Evolutionary conservation across 2,113 vertebrate genomes (phyloP), one percentile per base, ranked within the genome.

Genomic region (Hippocampus guttulatus): DNA sequence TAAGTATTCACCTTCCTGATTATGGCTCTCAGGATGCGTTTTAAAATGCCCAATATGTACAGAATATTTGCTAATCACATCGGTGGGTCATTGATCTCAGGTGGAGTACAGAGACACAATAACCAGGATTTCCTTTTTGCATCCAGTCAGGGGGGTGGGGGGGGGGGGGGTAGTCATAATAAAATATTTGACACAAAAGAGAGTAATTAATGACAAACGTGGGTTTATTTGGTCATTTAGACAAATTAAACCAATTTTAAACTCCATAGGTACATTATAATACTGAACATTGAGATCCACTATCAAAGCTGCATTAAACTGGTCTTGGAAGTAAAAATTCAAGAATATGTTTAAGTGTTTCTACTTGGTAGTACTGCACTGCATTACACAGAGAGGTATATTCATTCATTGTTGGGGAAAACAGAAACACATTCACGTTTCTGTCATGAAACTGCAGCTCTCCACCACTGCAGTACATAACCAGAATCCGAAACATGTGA

Each of bases 61-160:
- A 87, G 84, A 85, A 76, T 80, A 68, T 83, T 88, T 84, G 85
- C 84, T 81, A 70, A 71, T 12, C 67, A 76, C 68, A 82, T 74
- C 79, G 70, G 67, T 67, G 73, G 61, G 71, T 84, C 81, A 86
- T 83, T 81, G 79, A 85, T 83, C 77, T 75, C 60, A 71, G 27
- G 69, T 33, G 68, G 41, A 15, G 14, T 47, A 4, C 3, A 47
- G 14, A 62, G 33, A 78, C 64, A 68, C 9, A 70, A 68, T 64
- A 76, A 0, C 23, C 45, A 21, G 47, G 12, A 70, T 33, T 58
- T n/a, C 8, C 6, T 47, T 69, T 60, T 60, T 64, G 64, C 25
- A n/a, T 65, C 41, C 27, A 43, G 38, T 25, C 30, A 27, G 27
- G 30, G 30, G 41, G n/a, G n/a, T n/a, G n/a, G n/a, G n/a, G n/a